A percentile compares a stretch with the other conserved stretches of the same genome.
phyloP scores from a whole-genome alignment of 2,113 vertebrate species.

The Hemichromis elongatus region DNA sequence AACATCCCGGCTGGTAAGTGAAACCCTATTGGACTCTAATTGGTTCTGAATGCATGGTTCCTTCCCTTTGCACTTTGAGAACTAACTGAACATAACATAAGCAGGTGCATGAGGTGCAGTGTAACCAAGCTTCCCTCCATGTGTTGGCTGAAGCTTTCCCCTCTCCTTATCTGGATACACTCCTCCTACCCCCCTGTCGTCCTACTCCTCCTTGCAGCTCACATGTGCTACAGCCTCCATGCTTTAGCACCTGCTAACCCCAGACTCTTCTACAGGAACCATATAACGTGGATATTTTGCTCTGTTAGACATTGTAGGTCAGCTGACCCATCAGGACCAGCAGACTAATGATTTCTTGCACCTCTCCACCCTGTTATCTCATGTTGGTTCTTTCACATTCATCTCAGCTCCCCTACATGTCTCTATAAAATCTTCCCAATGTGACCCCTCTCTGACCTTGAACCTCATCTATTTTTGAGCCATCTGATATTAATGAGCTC shows the following conservation, averaged over 20 bases:
- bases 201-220: background rate
- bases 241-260: constrained; percentile 58
- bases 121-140: constrained; percentile 56
- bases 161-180: constrained; percentile 11
- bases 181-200: background rate
- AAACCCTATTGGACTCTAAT: constrained; percentile 63
- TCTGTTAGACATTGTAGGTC: constrained; percentile 13
- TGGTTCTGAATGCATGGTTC: constrained; percentile 83
- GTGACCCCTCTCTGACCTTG: constrained; percentile 5
- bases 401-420: background rate
- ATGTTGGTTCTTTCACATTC: background rate
- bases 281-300: background rate
- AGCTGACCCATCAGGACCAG: constrained; percentile 1
- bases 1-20: constrained; percentile 91
- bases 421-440: constrained; percentile 1
- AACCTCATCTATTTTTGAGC: background rate
- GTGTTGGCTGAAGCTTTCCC: constrained; percentile 36
- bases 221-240: constrained; percentile 55
- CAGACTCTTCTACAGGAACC: constrained; percentile 30
- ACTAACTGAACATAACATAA: constrained; percentile 62
- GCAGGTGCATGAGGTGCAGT: constrained; percentile 71
- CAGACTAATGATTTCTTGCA: constrained; percentile 42
- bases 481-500: background rate
- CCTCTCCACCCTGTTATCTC: background rate
- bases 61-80: constrained; percentile 31